Evolutionary conservation across 2,113 vertebrate species (phyloP).

Genomic region (Chlorodrepanis virens): DNA sequence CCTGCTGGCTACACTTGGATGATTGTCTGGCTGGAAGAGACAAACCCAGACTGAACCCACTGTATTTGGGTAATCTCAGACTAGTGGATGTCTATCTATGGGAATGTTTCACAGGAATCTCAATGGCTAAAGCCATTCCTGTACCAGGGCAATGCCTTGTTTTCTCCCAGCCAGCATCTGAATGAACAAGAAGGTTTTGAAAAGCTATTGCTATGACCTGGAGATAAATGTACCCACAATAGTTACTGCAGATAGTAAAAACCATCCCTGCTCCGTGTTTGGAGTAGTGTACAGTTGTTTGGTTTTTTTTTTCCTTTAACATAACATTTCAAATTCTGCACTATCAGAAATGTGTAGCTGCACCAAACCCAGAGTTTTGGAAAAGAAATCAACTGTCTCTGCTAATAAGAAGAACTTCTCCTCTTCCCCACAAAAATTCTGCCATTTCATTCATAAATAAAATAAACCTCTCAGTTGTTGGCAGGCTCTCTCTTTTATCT

Average conservation of each 20-base stretch:
- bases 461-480: slow-evolving; percentile 39
- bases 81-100: rapidly evolving
- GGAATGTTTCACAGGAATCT: neutral
- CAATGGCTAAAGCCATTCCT: neutral
- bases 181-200: neutral
- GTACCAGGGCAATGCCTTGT: neutral
- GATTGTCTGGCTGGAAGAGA: neutral
- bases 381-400: slow-evolving; percentile 11
- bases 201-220: neutral
- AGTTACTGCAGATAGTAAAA: neutral
- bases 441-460: slow-evolving; percentile 68
- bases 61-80: neutral
- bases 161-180: neutral
- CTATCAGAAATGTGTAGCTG: neutral
- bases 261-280: neutral
- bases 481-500: slow-evolving; percentile 62
- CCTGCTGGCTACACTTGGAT: neutral
- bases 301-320: neutral
- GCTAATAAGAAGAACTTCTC: slow-evolving; percentile 10
- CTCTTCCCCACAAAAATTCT: slow-evolving; percentile 16
- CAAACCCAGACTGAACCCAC: neutral
- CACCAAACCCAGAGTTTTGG: neutral
- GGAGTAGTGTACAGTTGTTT: neutral
- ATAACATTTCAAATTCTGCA: neutral
- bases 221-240: neutral